Conservation (phyloP, 2,113 vertebrate genomes). For the Bos indicus region DNA sequence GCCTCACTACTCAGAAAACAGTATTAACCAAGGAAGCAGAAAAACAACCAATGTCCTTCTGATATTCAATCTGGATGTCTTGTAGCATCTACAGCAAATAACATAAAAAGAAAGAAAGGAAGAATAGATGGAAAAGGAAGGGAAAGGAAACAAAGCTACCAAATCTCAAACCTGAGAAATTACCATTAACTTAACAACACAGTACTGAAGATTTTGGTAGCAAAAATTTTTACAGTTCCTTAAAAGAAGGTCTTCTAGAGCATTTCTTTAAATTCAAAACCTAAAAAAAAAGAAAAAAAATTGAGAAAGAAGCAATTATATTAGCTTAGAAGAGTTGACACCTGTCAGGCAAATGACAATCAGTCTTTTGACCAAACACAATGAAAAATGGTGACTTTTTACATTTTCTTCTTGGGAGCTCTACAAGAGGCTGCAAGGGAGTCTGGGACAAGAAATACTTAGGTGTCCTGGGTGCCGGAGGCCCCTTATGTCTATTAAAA, state of each 20-base stretch:
- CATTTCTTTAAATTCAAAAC: constrained; percentile 71
- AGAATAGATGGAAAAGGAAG: not conserved
- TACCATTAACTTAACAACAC: constrained; percentile 59
- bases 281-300: constrained; percentile 48
- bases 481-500: not conserved
- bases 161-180: constrained; percentile 23
- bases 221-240: constrained; percentile 77
- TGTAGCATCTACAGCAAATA: not conserved
- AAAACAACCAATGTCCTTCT: constrained; percentile 59
- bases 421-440: too few relatives aligned
- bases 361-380: constrained; percentile 58
- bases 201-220: constrained; percentile 75
- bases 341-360: not conserved
- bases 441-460: not conserved
- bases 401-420: not conserved
- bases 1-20: constrained; percentile 53
- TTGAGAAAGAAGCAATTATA: not conserved
- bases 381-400: constrained; percentile 43
- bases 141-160: not conserved
- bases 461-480: not conserved
- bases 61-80: constrained; percentile 19
- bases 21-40: constrained; percentile 59
- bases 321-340: constrained; percentile 23
- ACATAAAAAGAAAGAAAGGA: constrained; percentile 54
- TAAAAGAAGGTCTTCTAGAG: constrained; percentile 73